A percentile compares a stretch with the other conserved stretches of the same genome.
These are phyloP conservation scores for Pachypanchax playfairii DNA, from an alignment of 2,113 vertebrate genomes.

Conservation along the genomic window DNA sequence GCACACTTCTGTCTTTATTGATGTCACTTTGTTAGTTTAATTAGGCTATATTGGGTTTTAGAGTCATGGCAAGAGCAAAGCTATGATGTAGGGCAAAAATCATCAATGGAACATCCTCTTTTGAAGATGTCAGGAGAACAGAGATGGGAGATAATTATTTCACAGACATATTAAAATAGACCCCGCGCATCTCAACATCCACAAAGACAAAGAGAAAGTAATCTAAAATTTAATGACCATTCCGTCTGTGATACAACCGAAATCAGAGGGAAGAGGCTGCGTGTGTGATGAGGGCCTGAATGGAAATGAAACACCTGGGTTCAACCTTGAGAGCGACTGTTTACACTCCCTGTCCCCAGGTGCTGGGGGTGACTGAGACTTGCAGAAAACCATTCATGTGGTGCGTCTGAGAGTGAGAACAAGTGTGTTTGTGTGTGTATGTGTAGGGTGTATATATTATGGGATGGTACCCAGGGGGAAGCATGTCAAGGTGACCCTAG, in stretches of 20 bases:
- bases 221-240: conserved; percentile 69
- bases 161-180: conserved; percentile 70
- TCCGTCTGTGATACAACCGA: conserved; percentile 67
- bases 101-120: conserved; percentile 79
- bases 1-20: conserved; percentile 78
- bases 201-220: conserved; percentile 66
- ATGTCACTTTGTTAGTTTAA: conserved; percentile 83
- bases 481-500: conserved; percentile 80
- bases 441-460: conserved; percentile 61
- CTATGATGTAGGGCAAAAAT: conserved; percentile 76
- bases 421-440: conserved; percentile 27
- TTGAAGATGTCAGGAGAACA: conserved; percentile 67
- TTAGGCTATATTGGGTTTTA: conserved; percentile 78
- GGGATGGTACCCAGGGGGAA: conserved; percentile 63
- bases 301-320: conserved; percentile 79
- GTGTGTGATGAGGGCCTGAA: conserved; percentile 66
- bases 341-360: conserved; percentile 69
- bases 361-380: conserved; percentile 64
- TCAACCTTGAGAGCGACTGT: conserved; percentile 75
- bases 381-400: conserved; percentile 34
- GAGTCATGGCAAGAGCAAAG: conserved; percentile 74
- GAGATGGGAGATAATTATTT: conserved; percentile 75
- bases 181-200: conserved; percentile 57
- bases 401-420: conserved; percentile 37
- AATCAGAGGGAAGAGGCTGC: conserved; percentile 65